Percentiles rank a stretch among this genome's conserved stretches.
These are phyloP conservation scores for Athene cunicularia DNA, from an alignment of 2,113 vertebrate species.

Conservation along the genomic window DNA sequence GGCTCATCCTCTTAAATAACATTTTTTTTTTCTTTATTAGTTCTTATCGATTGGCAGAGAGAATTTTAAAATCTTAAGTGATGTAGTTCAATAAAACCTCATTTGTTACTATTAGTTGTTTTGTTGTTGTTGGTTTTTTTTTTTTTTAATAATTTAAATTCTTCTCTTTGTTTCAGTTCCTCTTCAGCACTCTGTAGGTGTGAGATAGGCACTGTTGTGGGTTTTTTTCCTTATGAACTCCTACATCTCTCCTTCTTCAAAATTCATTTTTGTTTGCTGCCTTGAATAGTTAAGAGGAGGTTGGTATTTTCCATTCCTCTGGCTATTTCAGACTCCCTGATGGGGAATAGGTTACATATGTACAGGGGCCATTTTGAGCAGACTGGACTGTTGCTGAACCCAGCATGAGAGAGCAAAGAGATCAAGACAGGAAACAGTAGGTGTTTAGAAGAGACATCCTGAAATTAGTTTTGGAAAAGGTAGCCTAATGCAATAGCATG, in stretches of 20 bases:
- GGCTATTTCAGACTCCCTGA: neutral
- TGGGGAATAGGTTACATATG: neutral
- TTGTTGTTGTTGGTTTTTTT: too few relatives aligned
- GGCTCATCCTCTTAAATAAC: neutral
- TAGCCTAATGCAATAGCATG: neutral
- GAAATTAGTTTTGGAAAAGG: neutral
- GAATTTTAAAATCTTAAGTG: neutral
- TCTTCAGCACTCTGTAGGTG: neutral
- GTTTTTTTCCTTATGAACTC: neutral
- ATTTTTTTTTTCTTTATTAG: neutral
- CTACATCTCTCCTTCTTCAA: neutral
- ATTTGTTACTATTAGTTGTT: neutral
- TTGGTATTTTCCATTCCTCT: neutral
- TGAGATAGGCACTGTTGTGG: neutral
- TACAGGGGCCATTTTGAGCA: neutral
- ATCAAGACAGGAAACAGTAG: neutral
- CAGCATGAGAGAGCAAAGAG: fast-evolving
- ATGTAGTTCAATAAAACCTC: neutral
- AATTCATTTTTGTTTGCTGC: neutral
- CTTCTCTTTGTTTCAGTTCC: neutral
- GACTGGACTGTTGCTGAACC: neutral
- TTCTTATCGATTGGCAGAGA: neutral
- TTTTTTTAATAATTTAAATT: neutral
- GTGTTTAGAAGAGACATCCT: neutral
- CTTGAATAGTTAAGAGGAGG: neutral